Percentiles rank a stretch among this genome's conserved stretches.
Conservation (phyloP, 2,113 vertebrate species). For the Rhipidura dahli region DNA sequence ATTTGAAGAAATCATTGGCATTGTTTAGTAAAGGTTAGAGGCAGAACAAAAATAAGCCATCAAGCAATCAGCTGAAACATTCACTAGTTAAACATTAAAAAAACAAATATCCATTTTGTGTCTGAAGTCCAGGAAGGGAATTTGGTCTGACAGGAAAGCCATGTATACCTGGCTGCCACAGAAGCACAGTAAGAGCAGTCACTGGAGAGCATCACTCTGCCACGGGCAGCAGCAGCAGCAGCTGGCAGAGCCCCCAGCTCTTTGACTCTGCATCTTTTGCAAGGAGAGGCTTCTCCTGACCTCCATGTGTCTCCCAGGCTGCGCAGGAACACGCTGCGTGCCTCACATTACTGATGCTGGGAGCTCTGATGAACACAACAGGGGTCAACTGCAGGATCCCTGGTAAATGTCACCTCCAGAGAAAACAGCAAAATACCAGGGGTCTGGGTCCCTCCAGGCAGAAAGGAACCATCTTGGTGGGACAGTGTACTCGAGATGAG, state of each 20-base stretch:
- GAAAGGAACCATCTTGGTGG: background rate
- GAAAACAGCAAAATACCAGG: background rate
- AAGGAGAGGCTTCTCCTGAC: background rate
- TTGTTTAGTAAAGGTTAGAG: conserved; percentile 66
- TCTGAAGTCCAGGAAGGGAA: background rate
- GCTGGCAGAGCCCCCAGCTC: background rate
- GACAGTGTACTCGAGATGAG: background rate
- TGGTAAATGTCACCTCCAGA: background rate
- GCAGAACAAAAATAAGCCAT: background rate
- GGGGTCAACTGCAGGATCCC: background rate
- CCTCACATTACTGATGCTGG: background rate
- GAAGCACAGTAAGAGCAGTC: background rate
- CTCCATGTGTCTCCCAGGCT: background rate
- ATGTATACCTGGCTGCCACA: background rate
- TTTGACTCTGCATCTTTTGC: background rate
- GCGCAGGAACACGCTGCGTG: background rate
- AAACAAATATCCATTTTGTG: background rate
- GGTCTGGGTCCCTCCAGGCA: background rate
- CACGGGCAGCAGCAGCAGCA: background rate
- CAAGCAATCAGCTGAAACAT: background rate
- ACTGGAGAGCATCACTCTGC: background rate
- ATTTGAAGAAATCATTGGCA: conserved; percentile 1
- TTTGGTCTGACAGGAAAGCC: background rate
- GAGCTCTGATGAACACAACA: background rate
- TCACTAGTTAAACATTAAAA: background rate